Percentiles rank a stretch among this genome's conserved stretches.
phyloP scores from a whole-genome alignment of 1,140 invertebrate species.

The Drosophila triauraria region DNA sequence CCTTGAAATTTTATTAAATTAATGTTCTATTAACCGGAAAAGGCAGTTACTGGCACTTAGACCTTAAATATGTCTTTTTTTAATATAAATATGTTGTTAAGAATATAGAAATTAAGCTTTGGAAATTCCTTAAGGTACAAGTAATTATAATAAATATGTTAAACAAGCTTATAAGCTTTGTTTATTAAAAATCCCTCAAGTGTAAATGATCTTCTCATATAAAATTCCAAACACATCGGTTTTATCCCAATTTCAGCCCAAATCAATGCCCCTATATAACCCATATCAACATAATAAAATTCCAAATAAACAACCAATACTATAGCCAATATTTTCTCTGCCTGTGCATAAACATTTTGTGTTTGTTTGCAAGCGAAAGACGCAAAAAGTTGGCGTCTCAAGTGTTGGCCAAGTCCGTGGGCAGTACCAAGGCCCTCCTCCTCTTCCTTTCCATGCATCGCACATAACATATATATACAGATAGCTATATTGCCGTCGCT shows the following conservation, averaged over 20 bases:
- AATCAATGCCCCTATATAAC: neutral
- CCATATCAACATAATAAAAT: neutral
- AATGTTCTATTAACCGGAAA: no score
- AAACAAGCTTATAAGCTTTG: no score
- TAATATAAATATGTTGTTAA: no score
- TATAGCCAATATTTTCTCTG: neutral
- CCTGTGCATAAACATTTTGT: conserved; percentile 13
- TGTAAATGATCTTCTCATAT: neutral
- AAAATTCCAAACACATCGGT: neutral
- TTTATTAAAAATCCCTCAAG: no score
- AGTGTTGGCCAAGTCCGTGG: conserved; percentile 61
- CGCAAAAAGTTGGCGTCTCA: conserved; percentile 58
- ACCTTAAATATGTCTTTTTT: no score
- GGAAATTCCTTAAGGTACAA: no score
- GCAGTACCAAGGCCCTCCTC: conserved; percentile 12
- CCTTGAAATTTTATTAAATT: no score
- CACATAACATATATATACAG: neutral
- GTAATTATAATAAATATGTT: no score
- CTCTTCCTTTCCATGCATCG: neutral
- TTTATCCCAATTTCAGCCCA: neutral
- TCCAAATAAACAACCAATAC: neutral
- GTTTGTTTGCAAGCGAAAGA: conserved; percentile 33
- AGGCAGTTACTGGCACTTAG: no score
- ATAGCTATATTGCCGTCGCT: conserved; percentile 28
- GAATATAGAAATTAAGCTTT: no score